Evolutionary conservation across 2,797 vertebrate genomes (phyloP), one percentile per base, ranked within the genome.

Genomic region (Meriones psammophilus): DNA sequence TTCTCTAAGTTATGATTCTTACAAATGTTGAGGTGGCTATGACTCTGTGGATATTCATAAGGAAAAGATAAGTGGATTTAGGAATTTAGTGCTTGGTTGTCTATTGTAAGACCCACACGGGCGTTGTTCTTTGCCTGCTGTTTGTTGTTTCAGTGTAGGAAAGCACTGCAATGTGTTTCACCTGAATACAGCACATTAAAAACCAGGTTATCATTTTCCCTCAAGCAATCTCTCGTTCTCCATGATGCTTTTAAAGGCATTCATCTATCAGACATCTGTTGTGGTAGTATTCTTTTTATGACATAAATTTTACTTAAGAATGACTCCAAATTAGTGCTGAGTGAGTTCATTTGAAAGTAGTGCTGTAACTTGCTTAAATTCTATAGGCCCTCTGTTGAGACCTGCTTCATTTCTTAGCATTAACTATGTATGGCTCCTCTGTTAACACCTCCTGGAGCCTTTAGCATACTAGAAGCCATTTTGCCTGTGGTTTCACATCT

Each of bases 41-140:
- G 8, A 54, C 50, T 83, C 66, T 79, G 50, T 68, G 46, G 68
- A 58, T 85, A 74, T 30, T 71, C 6, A 20, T 77, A 85, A 30
- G 24, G 76, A 95, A 94, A 69, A 69, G 33, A 79, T 62, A 81
- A 73, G 81, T 77, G 58, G 94, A 83, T n/a, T 66, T 94, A 81
- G 69, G 78, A 88, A 79, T 64, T 46, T 64, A 62, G 26, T 71
- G 14, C 83, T 56, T 62, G 54, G 28, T 81, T 33, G 68, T 50
- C 46, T 42, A 79, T 39, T 68, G 50, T 71, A 60, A 58, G 69
- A 68, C n/a, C 24, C 62, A 86, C 39, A 30, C 39, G 24, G 73
- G 3, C 64, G 7, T 66, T 90, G 9, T 64, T 30, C 17, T 64
- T 80, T 64, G 80, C 80, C 76, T 68, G n/a, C 15, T 24, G 46